phyloP scores from a whole-genome alignment of 2,888 invertebrate genomes.

The Zaprionus lineosus region DNA sequence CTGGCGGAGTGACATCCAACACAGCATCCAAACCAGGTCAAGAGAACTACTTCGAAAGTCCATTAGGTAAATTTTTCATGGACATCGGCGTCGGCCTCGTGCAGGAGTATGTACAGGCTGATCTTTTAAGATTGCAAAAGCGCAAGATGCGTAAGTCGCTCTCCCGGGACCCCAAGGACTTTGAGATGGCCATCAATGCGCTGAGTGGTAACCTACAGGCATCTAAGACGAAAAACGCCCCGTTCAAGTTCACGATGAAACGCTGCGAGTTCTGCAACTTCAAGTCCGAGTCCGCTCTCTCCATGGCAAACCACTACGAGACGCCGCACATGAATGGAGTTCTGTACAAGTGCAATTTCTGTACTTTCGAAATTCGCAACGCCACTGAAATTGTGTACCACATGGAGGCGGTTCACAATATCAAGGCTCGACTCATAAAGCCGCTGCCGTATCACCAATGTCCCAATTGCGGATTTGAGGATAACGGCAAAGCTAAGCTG shows the following conservation, averaged over 20 bases:
- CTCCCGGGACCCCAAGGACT: conserved; percentile 85
- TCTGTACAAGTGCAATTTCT: conserved; percentile 93
- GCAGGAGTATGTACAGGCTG: conserved; percentile 96
- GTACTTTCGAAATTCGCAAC: conserved; percentile 90
- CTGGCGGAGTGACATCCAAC: conserved; percentile 54
- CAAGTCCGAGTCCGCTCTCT: conserved; percentile 92
- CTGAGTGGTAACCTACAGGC: conserved; percentile 92
- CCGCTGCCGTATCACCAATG: conserved; percentile 95
- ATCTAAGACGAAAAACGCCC: conserved; percentile 92
- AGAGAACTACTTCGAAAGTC: conserved; percentile 91
- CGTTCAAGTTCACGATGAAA: conserved; percentile 89
- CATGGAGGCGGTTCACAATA: conserved; percentile 94
- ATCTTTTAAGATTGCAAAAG: conserved; percentile 93
- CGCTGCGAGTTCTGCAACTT: conserved; percentile 95
- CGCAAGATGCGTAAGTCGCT: conserved; percentile 88
- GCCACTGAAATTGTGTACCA: conserved; percentile 95
- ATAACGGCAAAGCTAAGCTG: conserved; percentile 95
- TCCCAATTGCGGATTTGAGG: conserved; percentile 96
- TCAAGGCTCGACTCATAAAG: conserved; percentile 91
- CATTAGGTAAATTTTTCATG: conserved; percentile 94
- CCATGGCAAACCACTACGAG: conserved; percentile 93
- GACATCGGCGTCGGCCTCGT: conserved; percentile 95
- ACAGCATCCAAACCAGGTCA: conserved; percentile 83
- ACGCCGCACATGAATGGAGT: conserved; percentile 95
- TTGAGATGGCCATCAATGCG: conserved; percentile 90